These are phyloP conservation scores for Tauraco erythrolophus DNA, from an alignment of 2,113 vertebrate genomes.

Conservation along the genomic window DNA sequence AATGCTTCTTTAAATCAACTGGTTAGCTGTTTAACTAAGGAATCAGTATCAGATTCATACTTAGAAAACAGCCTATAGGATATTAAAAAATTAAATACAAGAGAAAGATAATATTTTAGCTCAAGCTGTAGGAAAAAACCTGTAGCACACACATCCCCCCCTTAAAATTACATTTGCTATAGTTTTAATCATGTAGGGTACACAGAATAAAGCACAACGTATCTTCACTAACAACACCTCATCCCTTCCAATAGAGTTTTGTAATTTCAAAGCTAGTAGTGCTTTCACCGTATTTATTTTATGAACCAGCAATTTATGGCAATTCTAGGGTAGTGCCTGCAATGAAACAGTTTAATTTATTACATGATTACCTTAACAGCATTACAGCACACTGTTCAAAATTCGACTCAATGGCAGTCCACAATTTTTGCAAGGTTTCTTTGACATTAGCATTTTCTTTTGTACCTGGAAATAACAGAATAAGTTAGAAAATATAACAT, in stretches of 20 bases:
- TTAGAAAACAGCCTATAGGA: not conserved
- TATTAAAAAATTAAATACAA: not conserved
- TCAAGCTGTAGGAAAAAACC: not conserved
- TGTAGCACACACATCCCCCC: not conserved
- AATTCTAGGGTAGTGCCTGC: not conserved
- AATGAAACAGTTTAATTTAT: not conserved
- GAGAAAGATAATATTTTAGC: not conserved
- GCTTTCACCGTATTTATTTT: not conserved
- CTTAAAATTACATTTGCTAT: not conserved
- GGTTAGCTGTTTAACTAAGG: not conserved
- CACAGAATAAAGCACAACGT: not conserved
- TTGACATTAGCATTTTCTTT: constrained; percentile 79
- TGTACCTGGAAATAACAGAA: constrained; percentile 75
- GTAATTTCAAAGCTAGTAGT: not conserved
- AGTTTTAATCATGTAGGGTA: not conserved
- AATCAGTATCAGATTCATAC: not conserved
- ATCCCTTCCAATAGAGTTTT: not conserved
- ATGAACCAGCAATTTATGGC: not conserved
- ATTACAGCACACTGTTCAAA: constrained; percentile 77
- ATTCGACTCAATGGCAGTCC: constrained; percentile 80
- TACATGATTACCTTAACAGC: constrained; percentile 85
- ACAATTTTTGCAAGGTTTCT: constrained; percentile 81
- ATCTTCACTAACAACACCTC: not conserved
- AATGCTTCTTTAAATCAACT: not conserved
- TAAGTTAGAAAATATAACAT: not conserved